Base-by-base conservation (phyloP, 1,140 invertebrate species). In the Penaeus japonicus region DNA sequence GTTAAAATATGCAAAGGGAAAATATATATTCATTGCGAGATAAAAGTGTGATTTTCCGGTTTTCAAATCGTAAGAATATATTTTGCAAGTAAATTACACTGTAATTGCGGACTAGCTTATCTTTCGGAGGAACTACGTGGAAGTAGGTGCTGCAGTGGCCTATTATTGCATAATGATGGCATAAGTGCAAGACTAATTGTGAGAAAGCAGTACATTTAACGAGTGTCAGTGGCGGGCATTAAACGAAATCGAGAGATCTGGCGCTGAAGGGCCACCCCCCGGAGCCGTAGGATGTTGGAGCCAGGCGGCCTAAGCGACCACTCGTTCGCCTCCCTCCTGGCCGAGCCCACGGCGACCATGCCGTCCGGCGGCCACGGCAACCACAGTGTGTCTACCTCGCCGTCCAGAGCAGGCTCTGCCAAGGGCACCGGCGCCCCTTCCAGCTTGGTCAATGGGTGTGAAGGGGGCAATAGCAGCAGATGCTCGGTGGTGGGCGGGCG, bases 301-400 rank as follows among this genome's bases (percentile, higher is more conserved):
- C 83, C 83, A 17, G 65, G 83, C 30, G 83, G 83, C 30, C 65
- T 84, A 4, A 32, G 39, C 20, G 83, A 84, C 47, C 83, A 84
- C 83, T 84, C 83, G 39, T 84, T 84, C 47, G 83, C 83, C 30
- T 84, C 83, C 47, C 83, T 84, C 39, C 83, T 84, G 53, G 83
- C 62, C 15, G 83, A 84, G 39, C 83, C 83, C 65, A 5, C 39
- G 39, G 65, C 35, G 20, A 54, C 65, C 39, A 17, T 70, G 20
- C 62, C 65, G 22, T 62, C 62, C n/a, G 83, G 53, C 65, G 47
- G 62, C 65, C n/a, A 62, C 65, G 39, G 77, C 39, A 24, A 39
- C 82, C 62, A 47, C 30, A 2, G 15, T 24, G 18, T 47, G 62
- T 22, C 39, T 47, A 47, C 2, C 39, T 47, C 39, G 39, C 39